These are phyloP conservation scores for Drosophila conformis DNA, from an alignment of 2,888 invertebrate species.

Conservation along the genomic window DNA sequence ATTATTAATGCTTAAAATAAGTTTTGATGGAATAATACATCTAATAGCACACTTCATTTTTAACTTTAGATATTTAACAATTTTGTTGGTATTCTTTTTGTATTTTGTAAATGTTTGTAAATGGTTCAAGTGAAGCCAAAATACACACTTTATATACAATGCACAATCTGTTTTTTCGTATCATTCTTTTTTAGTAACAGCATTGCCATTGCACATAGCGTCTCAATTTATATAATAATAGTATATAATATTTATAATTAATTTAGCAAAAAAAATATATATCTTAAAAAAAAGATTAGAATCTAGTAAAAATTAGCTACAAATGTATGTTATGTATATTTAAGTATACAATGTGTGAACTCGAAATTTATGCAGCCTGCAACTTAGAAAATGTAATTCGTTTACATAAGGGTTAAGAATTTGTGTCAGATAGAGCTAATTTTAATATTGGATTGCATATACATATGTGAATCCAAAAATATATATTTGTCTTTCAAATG, in stretches of 20 bases:
- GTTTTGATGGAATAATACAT: slow-evolving; percentile 1
- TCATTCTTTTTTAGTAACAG: neutral
- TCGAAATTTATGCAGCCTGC: neutral
- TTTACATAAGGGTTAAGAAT: neutral
- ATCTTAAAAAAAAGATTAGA: neutral
- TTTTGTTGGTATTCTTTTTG: neutral
- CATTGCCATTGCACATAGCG: neutral
- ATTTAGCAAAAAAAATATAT: neutral
- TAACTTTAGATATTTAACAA: neutral
- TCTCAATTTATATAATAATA: neutral
- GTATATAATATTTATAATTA: neutral
- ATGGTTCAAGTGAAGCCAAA: neutral
- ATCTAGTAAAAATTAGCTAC: neutral
- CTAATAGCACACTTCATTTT: slow-evolving; percentile 2
- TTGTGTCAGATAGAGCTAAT: neutral
- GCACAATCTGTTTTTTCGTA: neutral
- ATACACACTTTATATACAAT: neutral
- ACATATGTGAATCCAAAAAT: neutral
- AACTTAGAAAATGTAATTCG: neutral
- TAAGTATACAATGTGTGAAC: neutral
- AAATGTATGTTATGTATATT: neutral
- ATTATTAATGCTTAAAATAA: neutral
- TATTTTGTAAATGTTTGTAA: neutral
- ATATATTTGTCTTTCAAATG: neutral
- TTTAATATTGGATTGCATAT: neutral